A percentile compares a stretch with the other conserved stretches of the same genome.
These are phyloP conservation scores for Herpetotheres cachinnans DNA, from an alignment of 2,113 vertebrate species.

Conservation along the genomic window DNA sequence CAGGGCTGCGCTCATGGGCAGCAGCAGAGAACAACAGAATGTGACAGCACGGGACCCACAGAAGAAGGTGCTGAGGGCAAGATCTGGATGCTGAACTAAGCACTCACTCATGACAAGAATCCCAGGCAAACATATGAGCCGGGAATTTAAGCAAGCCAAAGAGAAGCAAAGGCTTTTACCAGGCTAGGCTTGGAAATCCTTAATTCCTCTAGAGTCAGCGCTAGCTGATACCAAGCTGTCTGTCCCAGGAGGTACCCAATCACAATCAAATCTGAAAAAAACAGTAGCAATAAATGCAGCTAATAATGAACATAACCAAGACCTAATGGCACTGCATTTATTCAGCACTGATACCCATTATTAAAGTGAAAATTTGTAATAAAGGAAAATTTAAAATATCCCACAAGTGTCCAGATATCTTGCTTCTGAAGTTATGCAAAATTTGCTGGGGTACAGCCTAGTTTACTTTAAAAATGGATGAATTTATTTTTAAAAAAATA, in stretches of 20 bases:
- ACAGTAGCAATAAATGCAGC: neutral
- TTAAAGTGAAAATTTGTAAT: neutral
- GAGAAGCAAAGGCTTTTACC: neutral
- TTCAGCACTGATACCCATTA: neutral
- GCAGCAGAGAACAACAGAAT: neutral
- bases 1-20: neutral
- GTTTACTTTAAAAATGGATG: neutral
- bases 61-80: neutral
- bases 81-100: neutral
- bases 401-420: neutral
- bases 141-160: neutral
- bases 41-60: neutral
- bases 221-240: neutral
- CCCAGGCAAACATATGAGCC: neutral
- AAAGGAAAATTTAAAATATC: neutral
- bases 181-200: neutral
- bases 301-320: neutral
- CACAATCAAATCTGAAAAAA: neutral
- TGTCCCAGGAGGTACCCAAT: neutral
- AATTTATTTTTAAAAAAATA: neutral
- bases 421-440: accelerated
- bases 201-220: neutral
- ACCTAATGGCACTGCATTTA: neutral
- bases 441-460: neutral
- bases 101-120: accelerated